phyloP scores from a whole-genome alignment of 2,797 vertebrate genomes.

The Eulemur mongoz region DNA sequence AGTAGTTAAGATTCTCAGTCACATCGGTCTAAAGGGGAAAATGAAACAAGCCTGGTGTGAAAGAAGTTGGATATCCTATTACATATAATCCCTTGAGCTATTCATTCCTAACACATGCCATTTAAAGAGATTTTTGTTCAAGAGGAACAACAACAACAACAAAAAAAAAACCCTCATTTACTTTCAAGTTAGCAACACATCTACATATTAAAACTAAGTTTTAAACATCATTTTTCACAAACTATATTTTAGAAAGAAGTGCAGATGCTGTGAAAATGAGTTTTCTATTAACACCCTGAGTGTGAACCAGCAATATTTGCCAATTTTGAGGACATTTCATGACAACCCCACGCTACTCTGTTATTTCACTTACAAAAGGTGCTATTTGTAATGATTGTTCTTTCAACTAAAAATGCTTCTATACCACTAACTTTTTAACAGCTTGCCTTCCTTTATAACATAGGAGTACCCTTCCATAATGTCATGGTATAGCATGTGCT shows the following conservation, averaged over 20 bases:
- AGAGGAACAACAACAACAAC: background rate
- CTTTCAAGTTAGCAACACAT: background rate
- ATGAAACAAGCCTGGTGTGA: background rate
- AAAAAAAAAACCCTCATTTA: background rate
- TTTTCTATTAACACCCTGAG: conserved; percentile 13
- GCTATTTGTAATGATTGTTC: conserved; percentile 22
- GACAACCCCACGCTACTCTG: background rate
- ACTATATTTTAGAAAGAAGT: conserved; percentile 11
- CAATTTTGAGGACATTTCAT: conserved; percentile 23
- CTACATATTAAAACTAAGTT: background rate
- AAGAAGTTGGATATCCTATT: background rate
- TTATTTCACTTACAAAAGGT: conserved; percentile 44
- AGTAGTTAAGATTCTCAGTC: conserved; percentile 9
- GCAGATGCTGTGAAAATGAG: background rate
- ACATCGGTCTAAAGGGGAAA: background rate
- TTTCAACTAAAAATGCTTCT: conserved; percentile 39
- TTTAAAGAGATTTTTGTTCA: conserved; percentile 17
- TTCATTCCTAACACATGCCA: conserved; percentile 6
- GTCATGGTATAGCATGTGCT: background rate
- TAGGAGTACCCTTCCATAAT: background rate
- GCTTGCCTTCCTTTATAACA: background rate
- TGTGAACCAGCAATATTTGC: background rate
- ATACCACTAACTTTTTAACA: conserved; percentile 26
- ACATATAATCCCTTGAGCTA: background rate
- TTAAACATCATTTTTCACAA: conserved; percentile 27